These are phyloP conservation scores for Callaeas wilsoni DNA, from an alignment of 2,113 vertebrate species.

Conservation along the genomic window DNA sequence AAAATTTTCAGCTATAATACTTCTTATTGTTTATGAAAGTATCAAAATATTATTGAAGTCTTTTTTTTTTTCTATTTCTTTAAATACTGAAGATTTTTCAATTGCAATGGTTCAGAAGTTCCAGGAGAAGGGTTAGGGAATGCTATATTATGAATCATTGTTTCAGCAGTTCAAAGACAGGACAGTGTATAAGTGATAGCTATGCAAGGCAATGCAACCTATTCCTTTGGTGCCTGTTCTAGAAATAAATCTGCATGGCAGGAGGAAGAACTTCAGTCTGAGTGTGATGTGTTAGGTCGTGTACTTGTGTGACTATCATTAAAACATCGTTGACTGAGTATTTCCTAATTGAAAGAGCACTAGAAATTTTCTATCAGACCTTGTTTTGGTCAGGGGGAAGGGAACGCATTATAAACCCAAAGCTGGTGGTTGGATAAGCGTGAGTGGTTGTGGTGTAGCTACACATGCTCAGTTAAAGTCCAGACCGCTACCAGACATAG, in stretches of 20 bases:
- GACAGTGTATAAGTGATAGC: background rate
- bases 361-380: background rate
- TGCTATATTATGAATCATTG: background rate
- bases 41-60: background rate
- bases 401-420: background rate
- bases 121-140: background rate
- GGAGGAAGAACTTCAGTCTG: background rate
- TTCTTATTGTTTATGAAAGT: background rate
- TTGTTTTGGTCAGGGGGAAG: background rate
- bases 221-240: background rate
- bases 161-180: background rate
- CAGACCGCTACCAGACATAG: fast-evolving
- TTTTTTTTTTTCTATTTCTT: background rate
- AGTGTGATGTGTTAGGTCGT: background rate
- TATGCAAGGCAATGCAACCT: background rate
- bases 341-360: background rate
- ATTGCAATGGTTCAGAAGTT: background rate
- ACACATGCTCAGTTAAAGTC: background rate
- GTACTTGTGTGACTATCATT: background rate
- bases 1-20: background rate
- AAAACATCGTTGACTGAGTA: background rate
- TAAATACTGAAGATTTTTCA: background rate
- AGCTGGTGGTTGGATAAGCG: background rate
- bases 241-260: background rate
- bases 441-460: background rate